These are phyloP conservation scores for Gibbula magus DNA, from an alignment of 2,888 invertebrate genomes.

Conservation along the genomic window DNA sequence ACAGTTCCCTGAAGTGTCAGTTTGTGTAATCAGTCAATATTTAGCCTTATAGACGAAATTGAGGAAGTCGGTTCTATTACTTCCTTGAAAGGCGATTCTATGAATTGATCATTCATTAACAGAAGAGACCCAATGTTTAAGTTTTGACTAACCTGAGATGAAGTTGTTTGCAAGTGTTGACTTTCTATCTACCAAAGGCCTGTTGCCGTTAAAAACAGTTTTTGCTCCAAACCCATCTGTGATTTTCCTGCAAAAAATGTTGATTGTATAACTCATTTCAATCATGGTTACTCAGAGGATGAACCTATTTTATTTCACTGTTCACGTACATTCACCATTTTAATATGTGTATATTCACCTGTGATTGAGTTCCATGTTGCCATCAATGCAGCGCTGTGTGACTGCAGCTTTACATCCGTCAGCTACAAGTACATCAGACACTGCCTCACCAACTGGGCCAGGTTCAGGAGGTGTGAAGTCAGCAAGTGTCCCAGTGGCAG, in stretches of 20 bases:
- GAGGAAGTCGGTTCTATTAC: no score
- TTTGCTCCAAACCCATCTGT: conserved; percentile 53
- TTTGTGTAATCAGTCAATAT: no score
- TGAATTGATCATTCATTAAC: no score
- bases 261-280: no score
- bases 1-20: conserved; percentile 54
- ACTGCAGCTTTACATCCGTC: conserved; percentile 52
- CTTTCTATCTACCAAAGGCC: conserved; percentile 45
- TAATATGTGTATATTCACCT: conserved; percentile 36
- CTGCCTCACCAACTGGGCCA: conserved; percentile 42
- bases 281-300: neutral
- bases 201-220: conserved; percentile 63
- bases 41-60: no score
- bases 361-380: conserved; percentile 49
- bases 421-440: conserved; percentile 37
- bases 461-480: conserved; percentile 61
- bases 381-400: conserved; percentile 49
- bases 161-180: conserved; percentile 60
- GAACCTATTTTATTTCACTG: neutral
- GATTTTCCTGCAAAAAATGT: conserved; percentile 45
- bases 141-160: conserved; percentile 21
- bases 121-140: no score
- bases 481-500: conserved; percentile 51
- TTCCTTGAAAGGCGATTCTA: no score
- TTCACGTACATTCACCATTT: neutral